phyloP scores from a whole-genome alignment of 2,888 invertebrate genomes.

The Agrotis clavis region DNA sequence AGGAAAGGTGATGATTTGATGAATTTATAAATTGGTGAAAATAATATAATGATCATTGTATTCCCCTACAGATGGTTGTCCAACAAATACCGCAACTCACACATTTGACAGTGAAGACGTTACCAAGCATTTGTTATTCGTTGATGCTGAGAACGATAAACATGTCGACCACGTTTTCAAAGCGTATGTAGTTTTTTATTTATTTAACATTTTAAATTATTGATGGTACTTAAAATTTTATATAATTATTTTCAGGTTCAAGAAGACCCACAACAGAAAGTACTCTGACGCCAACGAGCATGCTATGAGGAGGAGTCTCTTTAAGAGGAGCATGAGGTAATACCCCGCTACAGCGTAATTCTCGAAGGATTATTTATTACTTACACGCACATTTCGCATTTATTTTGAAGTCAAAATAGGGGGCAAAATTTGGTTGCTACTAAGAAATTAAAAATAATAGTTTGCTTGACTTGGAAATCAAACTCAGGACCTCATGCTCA shows the following conservation, averaged over 20 bases:
- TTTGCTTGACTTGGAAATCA: no score
- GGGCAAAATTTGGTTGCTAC: no score
- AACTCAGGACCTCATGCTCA: no score
- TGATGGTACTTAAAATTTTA: neutral
- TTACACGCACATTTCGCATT: no score
- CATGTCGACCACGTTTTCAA: constrained; percentile 77
- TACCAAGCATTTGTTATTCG: constrained; percentile 66
- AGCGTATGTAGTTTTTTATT: constrained; percentile 66
- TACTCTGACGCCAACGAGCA: constrained; percentile 56
- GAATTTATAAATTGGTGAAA: neutral
- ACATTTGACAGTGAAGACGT: constrained; percentile 63
- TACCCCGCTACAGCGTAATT: no score
- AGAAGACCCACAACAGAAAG: constrained; percentile 26
- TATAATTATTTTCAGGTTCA: constrained; percentile 51
- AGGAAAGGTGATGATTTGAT: no score
- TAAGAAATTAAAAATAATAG: no score
- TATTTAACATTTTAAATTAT: neutral
- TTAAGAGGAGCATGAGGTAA: constrained; percentile 60
- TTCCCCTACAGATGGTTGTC: constrained; percentile 60
- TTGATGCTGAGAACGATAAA: constrained; percentile 72
- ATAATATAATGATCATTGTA: neutral
- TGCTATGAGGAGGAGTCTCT: constrained; percentile 47
- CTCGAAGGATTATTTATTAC: no score
- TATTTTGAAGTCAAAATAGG: no score
- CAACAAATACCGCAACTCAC: constrained; percentile 27